Evolutionary conservation across 1,140 invertebrate species (phyloP).

Genomic region (Plodia interpunctella): DNA sequence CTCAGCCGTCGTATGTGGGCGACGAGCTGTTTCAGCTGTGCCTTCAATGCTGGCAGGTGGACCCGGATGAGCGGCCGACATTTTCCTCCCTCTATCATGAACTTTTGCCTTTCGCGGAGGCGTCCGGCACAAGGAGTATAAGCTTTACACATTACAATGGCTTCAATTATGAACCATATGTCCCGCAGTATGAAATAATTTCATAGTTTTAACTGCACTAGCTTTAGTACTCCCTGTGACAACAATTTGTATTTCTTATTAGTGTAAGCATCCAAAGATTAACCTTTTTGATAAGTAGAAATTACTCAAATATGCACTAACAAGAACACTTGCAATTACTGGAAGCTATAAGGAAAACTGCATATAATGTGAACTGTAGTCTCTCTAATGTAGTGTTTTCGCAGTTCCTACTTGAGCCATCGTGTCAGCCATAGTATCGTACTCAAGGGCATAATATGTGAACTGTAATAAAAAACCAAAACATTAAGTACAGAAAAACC

Average conservation of each 20-base stretch:
- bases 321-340: not conserved
- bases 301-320: not conserved
- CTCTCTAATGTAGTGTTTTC: no score
- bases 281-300: constrained; percentile 1
- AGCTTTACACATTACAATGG: constrained; percentile 72
- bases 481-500: not conserved
- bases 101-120: constrained; percentile 45
- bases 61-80: constrained; percentile 85
- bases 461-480: no score
- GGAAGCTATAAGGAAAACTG: not conserved
- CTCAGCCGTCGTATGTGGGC: constrained; percentile 83
- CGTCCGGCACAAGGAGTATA: constrained; percentile 50
- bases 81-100: constrained; percentile 53
- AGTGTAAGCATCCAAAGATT: constrained; percentile 8
- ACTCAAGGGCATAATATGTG: no score
- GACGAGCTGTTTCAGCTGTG: constrained; percentile 90
- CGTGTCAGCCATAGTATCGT: no score
- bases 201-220: constrained; percentile 29
- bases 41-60: constrained; percentile 90
- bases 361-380: no score
- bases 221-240: not conserved
- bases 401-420: no score
- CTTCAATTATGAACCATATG: constrained; percentile 67
- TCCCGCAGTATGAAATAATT: constrained; percentile 65
- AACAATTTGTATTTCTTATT: not conserved